Evolutionary conservation across 2,888 invertebrate genomes (phyloP).

Genomic region (Graphium colonna): DNA sequence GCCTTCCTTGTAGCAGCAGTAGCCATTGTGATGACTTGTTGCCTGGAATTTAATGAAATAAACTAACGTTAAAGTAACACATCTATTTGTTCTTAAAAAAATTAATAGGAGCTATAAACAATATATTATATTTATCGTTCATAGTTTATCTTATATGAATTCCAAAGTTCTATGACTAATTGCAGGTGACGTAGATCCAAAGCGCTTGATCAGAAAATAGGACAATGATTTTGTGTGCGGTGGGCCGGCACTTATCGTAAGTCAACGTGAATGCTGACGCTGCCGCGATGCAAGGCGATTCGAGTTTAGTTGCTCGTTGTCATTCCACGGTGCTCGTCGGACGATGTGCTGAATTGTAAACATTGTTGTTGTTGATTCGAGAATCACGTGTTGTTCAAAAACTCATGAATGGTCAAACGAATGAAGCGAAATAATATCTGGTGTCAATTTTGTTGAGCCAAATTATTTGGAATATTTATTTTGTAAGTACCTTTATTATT

Average conservation of each 20-base stretch:
- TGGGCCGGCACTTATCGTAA: slow-evolving; percentile 24
- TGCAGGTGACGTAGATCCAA: neutral
- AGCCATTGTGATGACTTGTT: too few species aligned
- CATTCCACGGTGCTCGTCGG: slow-evolving; percentile 24
- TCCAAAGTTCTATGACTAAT: slow-evolving; percentile 1
- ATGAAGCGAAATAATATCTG: neutral
- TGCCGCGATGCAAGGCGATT: slow-evolving; percentile 5
- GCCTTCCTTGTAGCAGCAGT: too few species aligned
- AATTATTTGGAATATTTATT: neutral
- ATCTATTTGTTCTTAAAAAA: too few species aligned
- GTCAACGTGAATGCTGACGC: slow-evolving; percentile 24
- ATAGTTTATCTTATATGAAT: too few species aligned
- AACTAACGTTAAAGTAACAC: too few species aligned
- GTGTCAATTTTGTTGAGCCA: neutral
- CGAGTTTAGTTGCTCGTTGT: slow-evolving; percentile 28
- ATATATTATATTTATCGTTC: too few species aligned
- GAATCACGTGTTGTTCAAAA: slow-evolving; percentile 5
- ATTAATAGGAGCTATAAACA: too few species aligned
- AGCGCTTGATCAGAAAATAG: neutral
- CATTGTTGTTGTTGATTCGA: slow-evolving; percentile 5
- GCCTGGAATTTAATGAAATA: too few species aligned
- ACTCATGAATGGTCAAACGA: neutral
- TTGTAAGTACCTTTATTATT: slow-evolving; percentile 6
- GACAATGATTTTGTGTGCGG: neutral
- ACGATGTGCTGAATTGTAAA: slow-evolving; percentile 17